Evolutionary conservation across 2,797 vertebrate genomes (phyloP), one percentile per base, ranked within the genome.

Genomic region (Urosaurus nigricauda): DNA sequence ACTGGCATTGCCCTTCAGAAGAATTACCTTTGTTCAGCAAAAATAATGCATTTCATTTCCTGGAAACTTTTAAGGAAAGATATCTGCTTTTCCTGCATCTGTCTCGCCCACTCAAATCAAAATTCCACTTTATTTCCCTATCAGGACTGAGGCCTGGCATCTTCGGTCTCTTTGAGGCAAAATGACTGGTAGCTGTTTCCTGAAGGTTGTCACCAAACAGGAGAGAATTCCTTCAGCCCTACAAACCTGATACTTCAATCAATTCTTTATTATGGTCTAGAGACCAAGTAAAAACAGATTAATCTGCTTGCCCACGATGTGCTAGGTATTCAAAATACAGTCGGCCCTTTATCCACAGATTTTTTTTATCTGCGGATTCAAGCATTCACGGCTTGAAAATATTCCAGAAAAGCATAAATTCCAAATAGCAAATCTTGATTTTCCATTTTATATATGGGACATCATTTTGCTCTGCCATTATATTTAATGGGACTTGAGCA

Each of bases 181-280:
- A 29, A 58, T 63, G 1, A 21, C 47, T 65, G 53, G n/a, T 43
- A 21, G 77, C 2, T 32, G 1, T 71, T 94, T 93, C 93, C 92
- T 91, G 86, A 8, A 32, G 63, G 26, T 6, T 11, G 1, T 5
- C 6, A 40, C 83, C 71, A 75, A 32, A 60, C 5, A 21, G 24
- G 84, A 85, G 21, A 85, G 26, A 6, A 19, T 75, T 74, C 9
- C 73, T 70, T 88, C 3, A 14, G n/a, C 58, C 58, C 35, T 21
- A 6, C 40, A 16, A 87, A 4, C 79, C 12, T 40, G 8, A 7
- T 8, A 51, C 47, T 51, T 51, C 47, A 51, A 51, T 51, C 47
- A 51, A 51, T 51, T 51, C 47, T 51, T 51, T 9, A 51, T 51
- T 9, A 51, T 9, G 47, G 47, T 51, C 47, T 8, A 51, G 47